Percentiles rank a stretch among this genome's conserved stretches.
These are phyloP conservation scores for Omphaloscelis lunosa DNA, from an alignment of 2,888 invertebrate species.

Conservation along the genomic window DNA sequence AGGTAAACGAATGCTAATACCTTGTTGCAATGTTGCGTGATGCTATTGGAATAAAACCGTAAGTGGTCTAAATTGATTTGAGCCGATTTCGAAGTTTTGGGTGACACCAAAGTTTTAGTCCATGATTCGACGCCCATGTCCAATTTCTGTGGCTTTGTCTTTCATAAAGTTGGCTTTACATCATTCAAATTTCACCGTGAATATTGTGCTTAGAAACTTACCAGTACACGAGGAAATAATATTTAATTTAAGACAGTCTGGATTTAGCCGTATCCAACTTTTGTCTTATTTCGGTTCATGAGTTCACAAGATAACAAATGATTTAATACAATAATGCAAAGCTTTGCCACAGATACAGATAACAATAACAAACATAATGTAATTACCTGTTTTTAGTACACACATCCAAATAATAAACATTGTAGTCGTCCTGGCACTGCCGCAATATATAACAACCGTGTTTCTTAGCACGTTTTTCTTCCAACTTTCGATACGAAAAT, in stretches of 20 bases:
- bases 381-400: constrained; percentile 93
- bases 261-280: not conserved
- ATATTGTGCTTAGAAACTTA: not conserved
- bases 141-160: not conserved
- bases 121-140: not conserved
- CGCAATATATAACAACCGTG: constrained; percentile 95
- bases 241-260: not conserved
- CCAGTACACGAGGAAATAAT: not conserved
- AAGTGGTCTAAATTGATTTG: constrained; percentile 1
- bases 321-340: not conserved
- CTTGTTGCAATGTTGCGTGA: not conserved
- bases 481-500: constrained; percentile 96
- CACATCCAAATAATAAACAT: constrained; percentile 95
- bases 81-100: not conserved
- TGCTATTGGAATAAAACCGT: not conserved
- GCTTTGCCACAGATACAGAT: not conserved
- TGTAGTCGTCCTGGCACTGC: constrained; percentile 95
- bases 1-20: no score
- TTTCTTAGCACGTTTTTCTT: constrained; percentile 94
- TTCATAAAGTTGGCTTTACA: not conserved
- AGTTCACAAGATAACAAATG: constrained; percentile 3
- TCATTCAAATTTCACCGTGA: not conserved
- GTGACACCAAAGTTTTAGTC: not conserved
- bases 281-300: not conserved
- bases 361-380: constrained; percentile 1